These are phyloP conservation scores for Telenomus remus DNA, from an alignment of 1,140 invertebrate genomes.

Conservation along the genomic window DNA sequence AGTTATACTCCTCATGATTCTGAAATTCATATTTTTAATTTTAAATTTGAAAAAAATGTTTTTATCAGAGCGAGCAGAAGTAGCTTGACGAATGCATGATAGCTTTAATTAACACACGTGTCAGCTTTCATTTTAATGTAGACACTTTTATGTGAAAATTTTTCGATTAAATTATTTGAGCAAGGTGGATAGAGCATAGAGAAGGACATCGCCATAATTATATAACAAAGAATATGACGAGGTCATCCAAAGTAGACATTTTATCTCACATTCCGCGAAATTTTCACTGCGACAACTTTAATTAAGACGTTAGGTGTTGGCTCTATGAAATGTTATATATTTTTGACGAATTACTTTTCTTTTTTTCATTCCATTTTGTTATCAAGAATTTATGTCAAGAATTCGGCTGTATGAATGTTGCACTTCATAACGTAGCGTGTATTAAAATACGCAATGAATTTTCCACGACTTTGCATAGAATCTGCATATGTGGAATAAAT, in stretches of 20 bases:
- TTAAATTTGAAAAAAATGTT: neutral
- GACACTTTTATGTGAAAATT: conserved; percentile 1
- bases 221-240: conserved; percentile 11
- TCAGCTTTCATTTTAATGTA: conserved; percentile 2
- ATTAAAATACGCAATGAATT: conserved; percentile 52
- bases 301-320: conserved; percentile 16
- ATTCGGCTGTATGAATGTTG: too few species aligned
- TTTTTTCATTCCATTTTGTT: too few species aligned
- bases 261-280: conserved; percentile 1
- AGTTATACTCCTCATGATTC: neutral
- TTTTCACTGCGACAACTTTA: conserved; percentile 6
- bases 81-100: neutral
- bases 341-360: too few species aligned
- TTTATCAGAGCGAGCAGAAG: neutral
- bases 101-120: conserved; percentile 9
- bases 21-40: conserved; percentile 3
- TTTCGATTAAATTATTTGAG: conserved; percentile 3
- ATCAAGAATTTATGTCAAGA: too few species aligned
- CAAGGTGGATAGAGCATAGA: neutral
- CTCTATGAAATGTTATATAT: neutral
- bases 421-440: neutral
- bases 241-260: conserved; percentile 13
- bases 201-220: conserved; percentile 4
- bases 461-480: conserved; percentile 47
- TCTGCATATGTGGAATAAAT: conserved; percentile 48